Evolutionary conservation across 2,888 invertebrate genomes (phyloP).

Genomic region (Colostygia pectinataria): DNA sequence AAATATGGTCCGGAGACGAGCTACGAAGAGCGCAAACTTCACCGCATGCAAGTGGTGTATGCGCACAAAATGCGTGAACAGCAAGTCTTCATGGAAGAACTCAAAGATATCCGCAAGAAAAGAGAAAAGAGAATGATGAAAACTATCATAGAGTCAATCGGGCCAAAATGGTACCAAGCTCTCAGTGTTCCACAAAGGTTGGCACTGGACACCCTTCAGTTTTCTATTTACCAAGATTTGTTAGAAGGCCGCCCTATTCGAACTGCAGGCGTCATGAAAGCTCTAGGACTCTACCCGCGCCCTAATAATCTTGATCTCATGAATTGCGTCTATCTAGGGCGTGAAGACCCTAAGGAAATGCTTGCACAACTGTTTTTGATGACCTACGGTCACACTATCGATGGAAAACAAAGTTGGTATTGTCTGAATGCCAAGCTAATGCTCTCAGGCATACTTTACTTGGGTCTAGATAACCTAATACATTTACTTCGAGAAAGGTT

Average conservation of each 20-base stretch:
- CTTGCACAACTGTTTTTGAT: slow-evolving; percentile 61
- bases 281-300: slow-evolving; percentile 58
- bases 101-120: slow-evolving; percentile 53
- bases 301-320: slow-evolving; percentile 57
- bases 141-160: slow-evolving; percentile 47
- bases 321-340: slow-evolving; percentile 57
- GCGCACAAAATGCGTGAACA: slow-evolving; percentile 55
- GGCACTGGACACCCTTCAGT: slow-evolving; percentile 56
- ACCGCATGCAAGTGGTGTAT: slow-evolving; percentile 56
- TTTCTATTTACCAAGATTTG: slow-evolving; percentile 64
- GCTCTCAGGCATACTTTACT: slow-evolving; percentile 63
- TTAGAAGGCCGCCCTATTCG: slow-evolving; percentile 62
- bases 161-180: slow-evolving; percentile 72
- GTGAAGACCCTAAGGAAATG: slow-evolving; percentile 65
- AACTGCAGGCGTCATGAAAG: slow-evolving; percentile 48
- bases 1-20: slow-evolving; percentile 47
- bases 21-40: slow-evolving; percentile 45
- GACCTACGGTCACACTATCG: slow-evolving; percentile 57
- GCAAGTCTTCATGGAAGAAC: slow-evolving; percentile 66
- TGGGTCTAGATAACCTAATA: slow-evolving; percentile 60
- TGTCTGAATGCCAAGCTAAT: slow-evolving; percentile 62
- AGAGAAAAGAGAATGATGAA: slow-evolving; percentile 43
- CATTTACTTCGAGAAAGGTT: slow-evolving; percentile 54
- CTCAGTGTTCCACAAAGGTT: slow-evolving; percentile 63
- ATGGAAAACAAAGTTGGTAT: slow-evolving; percentile 55